Percentiles rank a stretch among this genome's conserved stretches.
phyloP scores from a whole-genome alignment of 2,797 vertebrate species.

The Passerculus sandwichensis region DNA sequence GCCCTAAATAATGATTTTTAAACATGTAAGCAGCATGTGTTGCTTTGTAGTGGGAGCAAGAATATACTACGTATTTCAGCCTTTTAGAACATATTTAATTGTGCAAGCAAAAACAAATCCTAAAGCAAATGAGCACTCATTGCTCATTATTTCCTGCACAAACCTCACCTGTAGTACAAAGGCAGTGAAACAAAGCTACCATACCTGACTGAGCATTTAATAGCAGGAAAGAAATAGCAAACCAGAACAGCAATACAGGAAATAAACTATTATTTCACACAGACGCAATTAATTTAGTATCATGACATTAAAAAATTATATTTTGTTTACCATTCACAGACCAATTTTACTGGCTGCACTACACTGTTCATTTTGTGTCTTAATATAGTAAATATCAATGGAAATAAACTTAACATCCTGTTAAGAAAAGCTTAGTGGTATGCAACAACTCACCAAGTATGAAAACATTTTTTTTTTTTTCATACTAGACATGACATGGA shows the following conservation, averaged over 20 bases:
- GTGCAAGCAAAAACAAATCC: not conserved
- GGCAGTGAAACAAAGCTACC: not conserved
- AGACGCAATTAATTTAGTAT: not conserved
- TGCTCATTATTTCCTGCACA: not conserved
- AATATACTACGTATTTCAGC: not conserved
- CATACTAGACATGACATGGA: not conserved
- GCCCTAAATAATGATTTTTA: not conserved
- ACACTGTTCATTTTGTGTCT: not conserved
- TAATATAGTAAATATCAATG: too few relatives aligned
- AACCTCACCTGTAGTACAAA: not conserved
- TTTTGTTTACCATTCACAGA: constrained; percentile 6
- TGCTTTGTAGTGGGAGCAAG: not conserved
- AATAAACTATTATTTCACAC: not conserved
- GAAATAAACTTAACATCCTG: not conserved
- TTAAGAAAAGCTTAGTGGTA: not conserved
- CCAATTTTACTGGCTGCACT: not conserved
- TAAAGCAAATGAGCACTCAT: not conserved
- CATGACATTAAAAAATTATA: not conserved
- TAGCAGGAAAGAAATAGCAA: not conserved
- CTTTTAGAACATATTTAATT: not conserved
- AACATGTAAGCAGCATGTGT: not conserved
- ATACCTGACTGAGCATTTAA: not conserved
- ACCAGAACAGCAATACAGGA: not conserved
- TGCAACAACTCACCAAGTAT: not conserved
- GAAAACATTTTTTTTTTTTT: not conserved